Evolutionary conservation across 2,888 invertebrate genomes (phyloP).

Genomic region (Uloborus plumipes): DNA sequence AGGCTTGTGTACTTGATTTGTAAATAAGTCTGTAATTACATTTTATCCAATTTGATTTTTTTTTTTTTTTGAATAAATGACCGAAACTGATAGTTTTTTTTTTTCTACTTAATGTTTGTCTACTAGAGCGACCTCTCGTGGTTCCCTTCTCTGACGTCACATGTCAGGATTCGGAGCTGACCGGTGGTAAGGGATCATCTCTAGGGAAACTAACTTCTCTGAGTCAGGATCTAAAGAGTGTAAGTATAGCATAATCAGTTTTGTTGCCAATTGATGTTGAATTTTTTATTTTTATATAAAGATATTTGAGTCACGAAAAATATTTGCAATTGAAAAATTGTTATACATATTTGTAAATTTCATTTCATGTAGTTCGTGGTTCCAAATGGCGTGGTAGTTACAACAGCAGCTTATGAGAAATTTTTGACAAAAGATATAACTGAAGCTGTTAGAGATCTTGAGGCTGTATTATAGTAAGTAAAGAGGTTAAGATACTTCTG

Average conservation of each 20-base stretch:
- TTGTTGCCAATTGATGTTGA: too few relatives aligned
- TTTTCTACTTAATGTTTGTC: neutral
- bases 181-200: conserved; percentile 86
- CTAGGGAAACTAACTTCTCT: conserved; percentile 76
- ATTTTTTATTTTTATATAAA: too few relatives aligned
- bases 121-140: conserved; percentile 11
- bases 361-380: neutral
- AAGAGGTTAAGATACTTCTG: neutral
- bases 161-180: conserved; percentile 71
- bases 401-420: conserved; percentile 6
- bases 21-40: too few relatives aligned
- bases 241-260: conserved; percentile 8
- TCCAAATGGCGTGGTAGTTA: conserved; percentile 11
- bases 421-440: conserved; percentile 4
- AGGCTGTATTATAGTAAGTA: conserved; percentile 13
- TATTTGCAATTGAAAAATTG: too few relatives aligned
- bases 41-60: too few relatives aligned
- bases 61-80: too few relatives aligned
- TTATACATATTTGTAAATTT: neutral
- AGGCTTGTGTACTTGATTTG: too few relatives aligned
- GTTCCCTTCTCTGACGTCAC: conserved; percentile 32
- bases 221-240: conserved; percentile 66
- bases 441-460: neutral
- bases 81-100: too few relatives aligned
- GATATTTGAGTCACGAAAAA: too few relatives aligned